These are phyloP conservation scores for Xiphorhynchus erythropygius DNA, from an alignment of 2,797 vertebrate genomes.

Conservation along the genomic window DNA sequence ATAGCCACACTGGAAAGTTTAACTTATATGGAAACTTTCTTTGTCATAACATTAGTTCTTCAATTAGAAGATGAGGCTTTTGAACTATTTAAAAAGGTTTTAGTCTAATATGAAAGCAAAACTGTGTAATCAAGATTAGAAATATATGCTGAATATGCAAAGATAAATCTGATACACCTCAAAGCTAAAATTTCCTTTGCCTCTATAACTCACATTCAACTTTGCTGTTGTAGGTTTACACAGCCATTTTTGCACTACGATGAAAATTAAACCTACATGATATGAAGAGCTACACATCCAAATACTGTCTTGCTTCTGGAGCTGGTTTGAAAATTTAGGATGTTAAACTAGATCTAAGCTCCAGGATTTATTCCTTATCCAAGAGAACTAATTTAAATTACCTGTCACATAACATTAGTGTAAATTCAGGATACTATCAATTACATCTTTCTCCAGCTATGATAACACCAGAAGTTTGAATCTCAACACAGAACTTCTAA, in stretches of 20 bases:
- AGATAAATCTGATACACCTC: neutral
- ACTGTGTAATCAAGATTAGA: neutral
- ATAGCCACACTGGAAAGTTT: neutral
- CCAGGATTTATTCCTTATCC: neutral
- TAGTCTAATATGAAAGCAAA: neutral
- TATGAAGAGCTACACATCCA: neutral
- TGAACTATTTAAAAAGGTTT: neutral
- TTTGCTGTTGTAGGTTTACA: neutral
- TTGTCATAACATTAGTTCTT: neutral
- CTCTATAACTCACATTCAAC: neutral
- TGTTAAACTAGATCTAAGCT: neutral
- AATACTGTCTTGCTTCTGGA: neutral
- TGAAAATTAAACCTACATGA: neutral
- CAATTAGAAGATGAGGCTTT: neutral
- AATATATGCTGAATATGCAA: neutral
- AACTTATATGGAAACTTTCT: neutral
- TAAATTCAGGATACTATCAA: neutral
- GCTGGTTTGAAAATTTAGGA: neutral
- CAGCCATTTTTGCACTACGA: neutral
- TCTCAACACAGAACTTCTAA: neutral
- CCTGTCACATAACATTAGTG: neutral
- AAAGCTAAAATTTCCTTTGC: neutral
- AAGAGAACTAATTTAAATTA: neutral
- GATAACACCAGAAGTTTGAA: neutral
- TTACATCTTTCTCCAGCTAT: neutral